phyloP scores from a whole-genome alignment of 2,113 vertebrate genomes.

The Potamarius usumacintae region DNA sequence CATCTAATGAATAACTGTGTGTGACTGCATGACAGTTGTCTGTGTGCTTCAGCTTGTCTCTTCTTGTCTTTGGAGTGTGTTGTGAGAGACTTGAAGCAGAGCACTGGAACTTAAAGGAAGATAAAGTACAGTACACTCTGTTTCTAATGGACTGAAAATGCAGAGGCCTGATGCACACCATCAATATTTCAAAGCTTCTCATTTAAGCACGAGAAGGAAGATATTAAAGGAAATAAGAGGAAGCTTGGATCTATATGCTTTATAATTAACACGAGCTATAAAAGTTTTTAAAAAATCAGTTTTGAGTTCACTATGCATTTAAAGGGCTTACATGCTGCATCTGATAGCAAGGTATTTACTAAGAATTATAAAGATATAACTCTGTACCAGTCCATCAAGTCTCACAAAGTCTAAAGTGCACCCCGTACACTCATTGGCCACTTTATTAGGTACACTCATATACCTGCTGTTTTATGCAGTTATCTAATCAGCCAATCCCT shows the following conservation, averaged over 20 bases:
- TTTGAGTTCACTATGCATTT: neutral
- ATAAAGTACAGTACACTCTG: slow-evolving; percentile 56
- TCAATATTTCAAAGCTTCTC: slow-evolving; percentile 73
- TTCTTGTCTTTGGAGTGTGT: slow-evolving; percentile 4
- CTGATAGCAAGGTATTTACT: neutral
- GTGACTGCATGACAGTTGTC: neutral
- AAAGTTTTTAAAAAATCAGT: neutral
- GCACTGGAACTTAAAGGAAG: slow-evolving; percentile 33
- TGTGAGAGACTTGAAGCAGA: slow-evolving; percentile 11
- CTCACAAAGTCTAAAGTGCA: neutral
- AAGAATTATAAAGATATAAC: neutral
- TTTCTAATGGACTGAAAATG: slow-evolving; percentile 65
- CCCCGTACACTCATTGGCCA: no score
- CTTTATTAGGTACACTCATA: no score
- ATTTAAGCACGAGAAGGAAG: slow-evolving; percentile 63
- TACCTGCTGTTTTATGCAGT: no score
- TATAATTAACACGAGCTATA: slow-evolving; percentile 47
- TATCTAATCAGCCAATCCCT: no score
- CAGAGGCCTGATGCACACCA: slow-evolving; percentile 66
- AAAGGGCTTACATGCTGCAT: neutral
- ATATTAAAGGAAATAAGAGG: slow-evolving; percentile 63
- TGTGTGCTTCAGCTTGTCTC: neutral
- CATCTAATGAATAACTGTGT: neutral
- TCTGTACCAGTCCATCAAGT: neutral
- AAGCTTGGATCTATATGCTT: slow-evolving; percentile 64